Evolutionary conservation across 2,888 invertebrate genomes (phyloP), one percentile per base, ranked within the genome.

Genomic region (Leucozona laternaria): DNA sequence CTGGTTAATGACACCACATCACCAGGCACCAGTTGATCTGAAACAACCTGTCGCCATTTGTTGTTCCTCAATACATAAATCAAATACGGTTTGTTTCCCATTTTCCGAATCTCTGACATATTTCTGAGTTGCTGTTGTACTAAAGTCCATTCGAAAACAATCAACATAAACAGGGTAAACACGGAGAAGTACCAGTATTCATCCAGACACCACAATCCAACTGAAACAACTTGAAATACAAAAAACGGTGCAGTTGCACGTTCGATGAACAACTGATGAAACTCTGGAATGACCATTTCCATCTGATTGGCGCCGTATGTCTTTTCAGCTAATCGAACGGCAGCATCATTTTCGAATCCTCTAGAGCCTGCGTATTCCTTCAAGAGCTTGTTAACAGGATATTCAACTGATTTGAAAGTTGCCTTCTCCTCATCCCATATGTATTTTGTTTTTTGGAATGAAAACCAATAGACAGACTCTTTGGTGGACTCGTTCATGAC

Each of bases 211-310:
- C 99, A 99, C 3, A 99, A 94, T 13, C 96, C 97, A 58, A 99
- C 99, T 91, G 99, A 99, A 92, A 99, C 99, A 79, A 99, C 98
- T 96, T 99, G 99, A 93, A 99, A 99, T 6, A 99, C 99, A 93
- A 99, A 99, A 93, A 99, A 99, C 2, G 99, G 99, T 0, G 99
- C 99, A 0, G 99, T 99, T 0, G 99, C 99, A 89, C 99, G 94
- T 93, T 99, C 99, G 90, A 96, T 97, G 91, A 99, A 99, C 20
- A 99, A 93, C 93, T 99, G 98, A 94, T 96, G 95, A 91, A 99
- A 99, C 92, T 98, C 97, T 1, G 99, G 99, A 20, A 99, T 97
- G 79, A 98, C 98, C 96, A 96, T 96, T 88, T 95, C 94, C 94
- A 96, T 94, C 90, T 95, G 95, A 93, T 99, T 99, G 91, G 95